Conservation (phyloP, 35 echinoderm and acorn worm genomes). For the Ophiothrix spiculata region DNA sequence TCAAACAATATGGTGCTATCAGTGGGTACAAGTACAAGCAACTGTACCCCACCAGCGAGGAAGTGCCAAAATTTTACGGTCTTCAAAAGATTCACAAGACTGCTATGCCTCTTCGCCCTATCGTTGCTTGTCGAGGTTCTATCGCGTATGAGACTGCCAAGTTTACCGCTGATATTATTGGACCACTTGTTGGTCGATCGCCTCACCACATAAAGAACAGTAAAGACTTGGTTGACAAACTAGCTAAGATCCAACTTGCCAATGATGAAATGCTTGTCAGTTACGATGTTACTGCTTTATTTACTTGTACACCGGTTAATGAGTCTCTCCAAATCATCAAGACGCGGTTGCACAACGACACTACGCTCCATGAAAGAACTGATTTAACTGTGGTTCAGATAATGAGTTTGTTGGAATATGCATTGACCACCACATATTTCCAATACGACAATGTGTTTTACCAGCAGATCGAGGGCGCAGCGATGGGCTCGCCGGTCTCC, state of each 20-base stretch:
- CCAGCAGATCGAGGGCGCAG: too few relatives aligned
- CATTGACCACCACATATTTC: constrained; percentile 14
- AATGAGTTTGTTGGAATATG: constrained; percentile 10
- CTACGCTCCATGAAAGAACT: background rate
- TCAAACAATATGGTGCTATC: constrained; percentile 4
- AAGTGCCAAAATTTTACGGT: constrained; percentile 29
- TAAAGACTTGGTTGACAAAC: background rate
- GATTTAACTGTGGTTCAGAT: background rate
- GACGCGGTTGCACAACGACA: background rate
- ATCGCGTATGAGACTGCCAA: constrained; percentile 25
- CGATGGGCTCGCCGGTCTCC: too few relatives aligned
- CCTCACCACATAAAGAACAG: background rate
- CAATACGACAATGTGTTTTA: constrained; percentile 21
- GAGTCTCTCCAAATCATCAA: constrained; percentile 5
- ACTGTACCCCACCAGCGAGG: constrained; percentile 7
- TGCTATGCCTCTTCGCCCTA: constrained; percentile 8
- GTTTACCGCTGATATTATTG: constrained; percentile 20
- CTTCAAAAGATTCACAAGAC: constrained; percentile 33
- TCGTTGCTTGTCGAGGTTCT: constrained; percentile 13
- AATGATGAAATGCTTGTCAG: too few relatives aligned
- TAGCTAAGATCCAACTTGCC: background rate
- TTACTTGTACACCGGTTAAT: constrained; percentile 8
- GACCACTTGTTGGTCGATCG: constrained; percentile 13
- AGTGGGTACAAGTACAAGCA: background rate
- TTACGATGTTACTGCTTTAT: constrained; percentile 20